A percentile compares a stretch with the other conserved stretches of the same genome.
phyloP scores from a whole-genome alignment of 2,113 vertebrate species.

The Delphinus delphis region DNA sequence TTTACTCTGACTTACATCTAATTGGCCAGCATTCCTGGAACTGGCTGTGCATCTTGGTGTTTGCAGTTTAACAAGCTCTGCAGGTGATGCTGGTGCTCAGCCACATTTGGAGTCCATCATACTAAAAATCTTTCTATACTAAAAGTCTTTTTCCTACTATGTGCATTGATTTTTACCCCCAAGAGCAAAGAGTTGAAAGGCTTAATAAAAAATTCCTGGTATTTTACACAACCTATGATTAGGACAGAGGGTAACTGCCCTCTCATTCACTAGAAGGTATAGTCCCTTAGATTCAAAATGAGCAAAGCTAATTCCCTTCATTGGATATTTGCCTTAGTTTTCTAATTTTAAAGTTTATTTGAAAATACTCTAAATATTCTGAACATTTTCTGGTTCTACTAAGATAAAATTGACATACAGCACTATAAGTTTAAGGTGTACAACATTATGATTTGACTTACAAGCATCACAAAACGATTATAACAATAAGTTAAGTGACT shows the following conservation, averaged over 20 bases:
- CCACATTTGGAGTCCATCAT: neutral
- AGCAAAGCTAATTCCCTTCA: neutral
- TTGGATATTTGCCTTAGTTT: neutral
- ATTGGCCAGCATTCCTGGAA: neutral
- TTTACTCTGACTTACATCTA: neutral
- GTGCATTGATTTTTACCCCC: neutral
- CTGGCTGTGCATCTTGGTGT: neutral
- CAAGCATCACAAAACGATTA: neutral
- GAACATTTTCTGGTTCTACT: neutral
- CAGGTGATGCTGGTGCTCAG: rapidly evolving
- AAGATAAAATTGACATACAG: neutral
- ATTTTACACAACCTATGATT: neutral
- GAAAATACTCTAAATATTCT: neutral
- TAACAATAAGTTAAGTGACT: neutral
- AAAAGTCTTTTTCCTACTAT: neutral
- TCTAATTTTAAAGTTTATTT: constrained; percentile 9
- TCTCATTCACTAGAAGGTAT: neutral
- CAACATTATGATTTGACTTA: neutral
- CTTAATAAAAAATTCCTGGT: neutral
- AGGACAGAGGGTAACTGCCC: neutral
- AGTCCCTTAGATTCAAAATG: neutral
- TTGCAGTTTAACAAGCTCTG: neutral
- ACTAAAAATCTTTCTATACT: neutral
- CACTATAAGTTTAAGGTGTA: neutral
- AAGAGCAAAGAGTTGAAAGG: neutral